A percentile compares a stretch with the other conserved stretches of the same genome.
phyloP scores from a whole-genome alignment of 1,140 invertebrate genomes.

The Coelopa frigida region DNA sequence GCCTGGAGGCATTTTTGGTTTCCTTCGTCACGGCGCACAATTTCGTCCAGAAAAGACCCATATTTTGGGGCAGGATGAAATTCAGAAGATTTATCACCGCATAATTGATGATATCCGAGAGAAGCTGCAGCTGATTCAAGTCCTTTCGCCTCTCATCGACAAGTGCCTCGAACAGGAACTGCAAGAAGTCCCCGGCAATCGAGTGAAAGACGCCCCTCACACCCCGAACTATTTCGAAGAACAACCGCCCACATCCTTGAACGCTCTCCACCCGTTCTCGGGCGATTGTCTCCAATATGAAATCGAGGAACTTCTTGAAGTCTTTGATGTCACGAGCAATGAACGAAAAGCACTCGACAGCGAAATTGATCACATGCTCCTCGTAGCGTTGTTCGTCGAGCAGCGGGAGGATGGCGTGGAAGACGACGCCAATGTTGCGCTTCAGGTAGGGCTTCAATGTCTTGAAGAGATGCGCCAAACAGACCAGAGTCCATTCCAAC shows the following conservation, averaged over 20 bases:
- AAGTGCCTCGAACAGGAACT: conserved; percentile 50
- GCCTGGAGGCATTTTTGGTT: conserved; percentile 5
- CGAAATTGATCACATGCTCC: conserved; percentile 81
- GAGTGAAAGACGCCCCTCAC: conserved; percentile 75
- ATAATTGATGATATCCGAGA: conserved; percentile 57
- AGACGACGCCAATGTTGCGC: conserved; percentile 67
- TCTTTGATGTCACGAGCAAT: conserved; percentile 81
- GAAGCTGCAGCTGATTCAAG: conserved; percentile 51
- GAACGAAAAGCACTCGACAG: conserved; percentile 91
- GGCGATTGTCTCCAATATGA: conserved; percentile 61
- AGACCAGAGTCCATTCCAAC: conserved; percentile 74
- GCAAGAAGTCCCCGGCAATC: conserved; percentile 58
- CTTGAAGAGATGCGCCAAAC: conserved; percentile 84
- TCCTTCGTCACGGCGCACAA: conserved; percentile 17
- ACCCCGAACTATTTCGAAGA: conserved; percentile 81
- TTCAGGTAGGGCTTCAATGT: conserved; percentile 74
- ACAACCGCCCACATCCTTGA: conserved; percentile 67
- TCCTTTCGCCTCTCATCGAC: conserved; percentile 50
- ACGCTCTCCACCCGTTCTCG: conserved; percentile 59
- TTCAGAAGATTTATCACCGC: conserved; percentile 52
- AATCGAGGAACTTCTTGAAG: conserved; percentile 63
- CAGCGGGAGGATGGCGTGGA: conserved; percentile 67
- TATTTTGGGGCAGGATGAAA: conserved; percentile 54
- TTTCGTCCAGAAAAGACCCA: conserved; percentile 52
- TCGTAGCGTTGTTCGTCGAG: conserved; percentile 61